A percentile compares a stretch with the other conserved stretches of the same genome.
Conservation (phyloP, 1,140 invertebrate species). For the Lanistes nyassanus region DNA sequence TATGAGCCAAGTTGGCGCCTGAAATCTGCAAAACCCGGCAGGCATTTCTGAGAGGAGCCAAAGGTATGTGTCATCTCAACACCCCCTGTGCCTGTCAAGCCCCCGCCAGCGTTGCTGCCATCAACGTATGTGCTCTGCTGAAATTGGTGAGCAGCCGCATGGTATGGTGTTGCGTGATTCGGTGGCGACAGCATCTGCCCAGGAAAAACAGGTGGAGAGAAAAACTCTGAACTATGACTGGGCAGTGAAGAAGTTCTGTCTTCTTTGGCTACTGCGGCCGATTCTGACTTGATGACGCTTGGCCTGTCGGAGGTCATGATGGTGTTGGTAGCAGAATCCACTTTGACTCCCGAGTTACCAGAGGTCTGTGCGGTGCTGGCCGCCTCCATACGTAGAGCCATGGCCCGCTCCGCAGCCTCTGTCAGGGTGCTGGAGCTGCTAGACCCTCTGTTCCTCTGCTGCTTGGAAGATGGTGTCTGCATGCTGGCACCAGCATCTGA, state of each 20-base stretch:
- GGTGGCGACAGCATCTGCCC: constrained; percentile 9
- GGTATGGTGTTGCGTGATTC: constrained; percentile 19
- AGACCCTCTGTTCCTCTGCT: too few relatives aligned
- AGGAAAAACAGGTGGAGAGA: constrained; percentile 19
- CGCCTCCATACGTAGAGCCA: constrained; percentile 23
- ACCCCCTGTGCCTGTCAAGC: neutral
- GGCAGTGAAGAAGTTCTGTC: neutral
- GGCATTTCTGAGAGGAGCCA: constrained; percentile 4
- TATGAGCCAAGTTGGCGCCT: constrained; percentile 15
- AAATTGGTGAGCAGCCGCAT: constrained; percentile 19
- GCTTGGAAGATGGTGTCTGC: too few relatives aligned
- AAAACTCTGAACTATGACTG: neutral
- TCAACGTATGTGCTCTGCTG: constrained; percentile 4
- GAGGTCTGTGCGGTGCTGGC: neutral
- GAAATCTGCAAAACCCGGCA: constrained; percentile 21
- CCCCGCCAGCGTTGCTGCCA: neutral
- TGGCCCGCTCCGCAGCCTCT: constrained; percentile 20
- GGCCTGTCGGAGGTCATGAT: neutral
- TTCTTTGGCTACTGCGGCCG: neutral
- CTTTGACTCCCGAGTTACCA: neutral
- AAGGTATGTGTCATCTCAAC: neutral
- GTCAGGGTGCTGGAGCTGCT: constrained; percentile 7
- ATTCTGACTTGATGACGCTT: neutral
- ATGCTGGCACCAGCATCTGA: too few relatives aligned
- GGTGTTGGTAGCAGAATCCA: neutral